A percentile compares a stretch with the other conserved stretches of the same genome.
Conservation (phyloP, 2,797 vertebrate species). For the Xyrichtys novacula region DNA sequence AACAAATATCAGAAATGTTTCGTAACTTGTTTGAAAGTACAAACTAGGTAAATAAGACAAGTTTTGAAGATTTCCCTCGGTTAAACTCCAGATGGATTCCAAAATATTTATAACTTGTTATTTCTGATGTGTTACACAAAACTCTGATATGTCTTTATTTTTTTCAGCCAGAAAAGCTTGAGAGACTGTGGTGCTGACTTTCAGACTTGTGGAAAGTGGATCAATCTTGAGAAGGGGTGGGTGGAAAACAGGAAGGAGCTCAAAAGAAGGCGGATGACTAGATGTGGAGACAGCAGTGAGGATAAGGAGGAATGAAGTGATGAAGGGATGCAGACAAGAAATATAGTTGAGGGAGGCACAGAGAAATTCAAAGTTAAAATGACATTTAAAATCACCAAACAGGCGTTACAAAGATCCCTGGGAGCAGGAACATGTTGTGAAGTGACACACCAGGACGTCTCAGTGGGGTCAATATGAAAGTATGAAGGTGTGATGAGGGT, state of each 20-base stretch:
- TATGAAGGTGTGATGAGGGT: too few species aligned
- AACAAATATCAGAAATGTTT: too few species aligned
- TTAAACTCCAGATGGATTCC: slow-evolving; percentile 1
- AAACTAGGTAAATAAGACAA: too few species aligned
- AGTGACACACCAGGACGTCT: too few species aligned
- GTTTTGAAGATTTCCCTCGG: not conserved
- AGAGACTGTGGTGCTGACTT: too few species aligned
- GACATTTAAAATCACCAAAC: not conserved
- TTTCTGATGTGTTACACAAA: not conserved
- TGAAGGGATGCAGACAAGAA: not conserved
- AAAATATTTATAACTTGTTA: not conserved
- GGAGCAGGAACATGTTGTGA: too few species aligned
- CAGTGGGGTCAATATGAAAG: too few species aligned
- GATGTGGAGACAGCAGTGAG: not conserved
- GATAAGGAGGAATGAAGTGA: not conserved
- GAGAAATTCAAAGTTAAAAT: not conserved
- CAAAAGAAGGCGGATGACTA: not conserved
- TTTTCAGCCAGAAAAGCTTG: not conserved
- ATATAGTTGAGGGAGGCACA: not conserved
- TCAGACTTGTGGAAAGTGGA: not conserved
- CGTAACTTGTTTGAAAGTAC: too few species aligned
- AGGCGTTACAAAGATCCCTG: too few species aligned
- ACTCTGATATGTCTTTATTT: not conserved
- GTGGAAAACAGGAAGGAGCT: not conserved
- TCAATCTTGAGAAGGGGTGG: not conserved